These are phyloP conservation scores for Xestia sexstrigata DNA, from an alignment of 2,888 invertebrate species.

Conservation along the genomic window DNA sequence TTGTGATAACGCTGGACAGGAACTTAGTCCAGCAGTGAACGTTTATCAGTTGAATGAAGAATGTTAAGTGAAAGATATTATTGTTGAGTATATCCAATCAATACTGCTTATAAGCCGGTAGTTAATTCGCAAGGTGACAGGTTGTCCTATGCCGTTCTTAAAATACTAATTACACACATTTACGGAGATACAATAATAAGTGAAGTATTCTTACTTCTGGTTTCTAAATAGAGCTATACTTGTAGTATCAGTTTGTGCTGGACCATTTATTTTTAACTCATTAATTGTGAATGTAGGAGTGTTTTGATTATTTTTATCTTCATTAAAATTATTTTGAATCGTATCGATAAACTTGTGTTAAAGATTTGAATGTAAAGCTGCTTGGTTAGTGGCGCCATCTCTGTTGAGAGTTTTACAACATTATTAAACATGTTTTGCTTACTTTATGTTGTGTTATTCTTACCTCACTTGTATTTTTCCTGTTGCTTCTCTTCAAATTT, in stretches of 20 bases:
- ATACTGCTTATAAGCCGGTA: background rate
- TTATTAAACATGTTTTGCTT: background rate
- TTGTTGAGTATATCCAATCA: background rate
- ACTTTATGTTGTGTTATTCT: background rate
- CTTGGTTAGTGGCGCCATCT: slow-evolving; percentile 24
- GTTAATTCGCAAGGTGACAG: slow-evolving; percentile 22
- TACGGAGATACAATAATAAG: slow-evolving; percentile 31
- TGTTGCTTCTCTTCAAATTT: background rate
- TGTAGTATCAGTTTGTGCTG: background rate
- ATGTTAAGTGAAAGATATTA: background rate
- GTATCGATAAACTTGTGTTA: background rate
- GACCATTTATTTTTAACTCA: slow-evolving; percentile 4
- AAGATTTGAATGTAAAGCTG: background rate
- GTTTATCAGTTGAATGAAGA: background rate
- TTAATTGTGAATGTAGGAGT: background rate
- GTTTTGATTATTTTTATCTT: background rate
- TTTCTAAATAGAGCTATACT: slow-evolving; percentile 5
- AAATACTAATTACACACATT: slow-evolving; percentile 32
- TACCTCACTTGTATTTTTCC: too few relatives aligned
- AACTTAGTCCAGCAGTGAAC: background rate
- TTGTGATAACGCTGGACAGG: background rate
- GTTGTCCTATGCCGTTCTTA: slow-evolving; percentile 7
- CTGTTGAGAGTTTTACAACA: background rate
- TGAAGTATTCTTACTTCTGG: slow-evolving; percentile 12
- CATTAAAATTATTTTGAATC: background rate